Percentiles rank a stretch among this genome's conserved stretches.
phyloP scores from a whole-genome alignment of 1,140 invertebrate genomes.

The Dendrolimus punctatus region DNA sequence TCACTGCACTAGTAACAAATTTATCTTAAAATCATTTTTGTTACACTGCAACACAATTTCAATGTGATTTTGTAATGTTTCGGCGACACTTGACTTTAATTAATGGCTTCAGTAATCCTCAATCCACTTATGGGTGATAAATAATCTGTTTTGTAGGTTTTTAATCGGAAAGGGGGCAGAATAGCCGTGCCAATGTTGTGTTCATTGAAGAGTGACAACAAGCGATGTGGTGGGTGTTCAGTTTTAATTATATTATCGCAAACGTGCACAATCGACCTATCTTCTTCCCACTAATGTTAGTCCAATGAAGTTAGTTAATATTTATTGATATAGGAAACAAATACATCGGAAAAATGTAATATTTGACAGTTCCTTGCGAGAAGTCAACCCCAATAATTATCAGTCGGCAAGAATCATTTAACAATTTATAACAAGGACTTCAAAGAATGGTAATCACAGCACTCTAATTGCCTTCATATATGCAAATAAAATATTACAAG shows the following conservation, averaged over 20 bases:
- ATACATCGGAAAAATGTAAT: conserved; percentile 44
- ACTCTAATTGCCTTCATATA: conserved; percentile 27
- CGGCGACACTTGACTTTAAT: conserved; percentile 44
- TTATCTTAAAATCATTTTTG: conserved; percentile 69
- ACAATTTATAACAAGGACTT: conserved; percentile 29
- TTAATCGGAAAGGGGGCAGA: conserved; percentile 33
- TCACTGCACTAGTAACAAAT: conserved; percentile 54
- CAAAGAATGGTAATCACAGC: conserved; percentile 27
- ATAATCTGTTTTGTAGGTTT: conserved; percentile 28
- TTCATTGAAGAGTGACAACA: conserved; percentile 67
- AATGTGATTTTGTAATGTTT: conserved; percentile 34
- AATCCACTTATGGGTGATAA: conserved; percentile 16
- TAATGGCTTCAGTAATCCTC: conserved; percentile 11
- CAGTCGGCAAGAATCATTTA: conserved; percentile 52
- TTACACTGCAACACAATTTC: conserved; percentile 51
- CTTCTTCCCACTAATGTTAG: conserved; percentile 8
- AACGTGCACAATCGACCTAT: conserved; percentile 15
- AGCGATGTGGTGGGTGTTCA: conserved; percentile 38
- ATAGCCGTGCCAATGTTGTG: conserved; percentile 65
- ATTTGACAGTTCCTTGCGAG: conserved; percentile 63
- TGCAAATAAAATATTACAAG: conserved; percentile 29
- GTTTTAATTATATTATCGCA: conserved; percentile 23
- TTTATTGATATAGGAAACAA: conserved; percentile 23
- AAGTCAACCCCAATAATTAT: conserved; percentile 62
- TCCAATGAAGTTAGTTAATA: conserved; percentile 20